Conservation (phyloP, 2,797 vertebrate genomes). For the Sebastes minor region DNA sequence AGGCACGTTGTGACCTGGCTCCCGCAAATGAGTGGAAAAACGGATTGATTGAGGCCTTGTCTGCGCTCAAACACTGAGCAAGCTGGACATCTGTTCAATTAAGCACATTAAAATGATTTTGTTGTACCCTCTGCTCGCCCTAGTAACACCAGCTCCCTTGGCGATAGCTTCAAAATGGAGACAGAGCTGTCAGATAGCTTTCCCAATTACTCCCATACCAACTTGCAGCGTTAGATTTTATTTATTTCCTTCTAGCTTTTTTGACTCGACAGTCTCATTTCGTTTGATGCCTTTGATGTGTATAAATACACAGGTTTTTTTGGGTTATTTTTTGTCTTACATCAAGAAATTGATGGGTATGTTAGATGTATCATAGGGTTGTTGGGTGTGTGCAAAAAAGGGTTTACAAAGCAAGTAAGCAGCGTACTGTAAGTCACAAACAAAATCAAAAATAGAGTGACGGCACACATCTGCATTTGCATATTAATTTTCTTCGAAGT, state of each 20-base stretch:
- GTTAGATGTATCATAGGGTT: background rate
- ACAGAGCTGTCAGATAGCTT: conserved; percentile 13
- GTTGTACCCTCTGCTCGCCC: conserved; percentile 16
- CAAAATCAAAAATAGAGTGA: background rate
- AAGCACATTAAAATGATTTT: conserved; percentile 45
- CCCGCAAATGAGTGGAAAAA: conserved; percentile 32
- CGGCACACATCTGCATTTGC: background rate
- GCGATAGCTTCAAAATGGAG: conserved; percentile 7
- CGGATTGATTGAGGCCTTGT: conserved; percentile 12
- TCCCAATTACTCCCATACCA: conserved; percentile 13
- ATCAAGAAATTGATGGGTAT: background rate
- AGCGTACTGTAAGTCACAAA: background rate
- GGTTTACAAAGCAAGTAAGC: background rate
- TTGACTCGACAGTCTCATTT: background rate
- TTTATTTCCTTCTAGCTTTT: conserved; percentile 12
- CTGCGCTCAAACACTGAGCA: conserved; percentile 22
- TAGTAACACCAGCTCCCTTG: conserved; percentile 1
- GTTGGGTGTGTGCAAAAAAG: background rate
- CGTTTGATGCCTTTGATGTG: conserved; percentile 5
- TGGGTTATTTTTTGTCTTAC: background rate
- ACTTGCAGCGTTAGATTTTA: background rate
- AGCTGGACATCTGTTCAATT: conserved; percentile 43
- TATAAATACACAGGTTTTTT: background rate
- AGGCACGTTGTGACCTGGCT: conserved; percentile 21
- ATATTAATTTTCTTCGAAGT: background rate